A percentile compares a stretch with the other conserved stretches of the same genome.
phyloP scores from a whole-genome alignment of 2,888 invertebrate species.

The Seira musarum region DNA sequence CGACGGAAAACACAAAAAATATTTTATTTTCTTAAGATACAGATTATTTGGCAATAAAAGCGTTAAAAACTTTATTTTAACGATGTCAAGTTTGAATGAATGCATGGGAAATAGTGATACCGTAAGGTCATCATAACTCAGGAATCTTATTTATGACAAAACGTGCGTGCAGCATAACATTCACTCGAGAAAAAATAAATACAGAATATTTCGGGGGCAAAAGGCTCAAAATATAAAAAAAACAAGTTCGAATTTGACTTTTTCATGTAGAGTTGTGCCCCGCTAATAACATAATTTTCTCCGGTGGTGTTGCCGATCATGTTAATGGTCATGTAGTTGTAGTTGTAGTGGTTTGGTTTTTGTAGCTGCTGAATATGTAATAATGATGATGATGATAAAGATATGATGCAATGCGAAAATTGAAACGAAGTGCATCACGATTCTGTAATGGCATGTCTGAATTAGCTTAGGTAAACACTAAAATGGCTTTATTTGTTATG shows the following conservation, averaged over 20 bases:
- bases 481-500: conserved; percentile 4
- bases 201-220: too few relatives aligned
- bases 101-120: neutral
- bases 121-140: neutral
- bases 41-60: too few relatives aligned
- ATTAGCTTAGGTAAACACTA: conserved; percentile 13
- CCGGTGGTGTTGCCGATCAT: conserved; percentile 22
- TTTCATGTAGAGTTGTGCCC: conserved; percentile 13
- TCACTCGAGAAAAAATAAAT: too few relatives aligned
- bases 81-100: too few relatives aligned
- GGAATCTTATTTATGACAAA: neutral
- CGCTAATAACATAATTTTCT: conserved; percentile 37
- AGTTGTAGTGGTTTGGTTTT: neutral
- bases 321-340: conserved; percentile 16
- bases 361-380: neutral
- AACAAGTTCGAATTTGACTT: neutral
- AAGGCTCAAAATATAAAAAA: neutral
- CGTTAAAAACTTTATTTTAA: too few relatives aligned
- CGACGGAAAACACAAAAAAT: conserved; percentile 9
- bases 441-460: neutral
- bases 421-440: neutral
- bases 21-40: too few relatives aligned
- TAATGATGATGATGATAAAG: conserved; percentile 1
- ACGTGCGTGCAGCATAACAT: too few relatives aligned
- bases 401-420: neutral